Percentiles rank a stretch among this genome's conserved stretches.
phyloP scores from a whole-genome alignment of 1,140 invertebrate species.

The Wasmannia auropunctata region DNA sequence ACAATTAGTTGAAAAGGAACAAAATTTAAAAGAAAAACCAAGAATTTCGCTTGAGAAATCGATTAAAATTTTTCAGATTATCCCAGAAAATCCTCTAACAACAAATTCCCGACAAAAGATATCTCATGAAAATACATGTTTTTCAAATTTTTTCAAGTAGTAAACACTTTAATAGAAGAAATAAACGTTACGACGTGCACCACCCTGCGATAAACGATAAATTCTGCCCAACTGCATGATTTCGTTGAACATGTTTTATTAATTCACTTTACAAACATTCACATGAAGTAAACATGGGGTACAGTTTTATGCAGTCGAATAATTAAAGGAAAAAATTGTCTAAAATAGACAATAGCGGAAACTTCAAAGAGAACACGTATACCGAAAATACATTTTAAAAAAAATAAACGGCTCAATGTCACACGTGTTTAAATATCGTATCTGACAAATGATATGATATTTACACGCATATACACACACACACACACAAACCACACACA shows the following conservation, averaged over 20 bases:
- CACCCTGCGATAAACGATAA: slow-evolving; percentile 1
- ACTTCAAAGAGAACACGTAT: background rate
- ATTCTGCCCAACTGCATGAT: background rate
- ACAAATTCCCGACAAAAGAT: no score
- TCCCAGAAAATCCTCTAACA: no score
- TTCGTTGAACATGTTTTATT: slow-evolving; percentile 16
- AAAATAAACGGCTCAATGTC: background rate
- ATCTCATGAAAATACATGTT: no score
- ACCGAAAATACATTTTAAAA: background rate
- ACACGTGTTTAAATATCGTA: background rate
- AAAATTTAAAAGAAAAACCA: no score
- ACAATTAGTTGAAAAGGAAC: no score
- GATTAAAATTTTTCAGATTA: no score
- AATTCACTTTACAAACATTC: slow-evolving; percentile 15
- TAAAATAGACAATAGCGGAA: background rate
- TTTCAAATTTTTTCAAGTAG: no score
- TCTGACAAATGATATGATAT: background rate
- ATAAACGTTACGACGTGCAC: background rate
- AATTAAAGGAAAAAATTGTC: background rate
- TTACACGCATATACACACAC: background rate
- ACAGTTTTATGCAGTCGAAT: background rate
- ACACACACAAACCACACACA: background rate
- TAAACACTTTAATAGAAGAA: background rate
- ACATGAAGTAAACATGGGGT: background rate
- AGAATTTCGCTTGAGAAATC: no score